These are phyloP conservation scores for Gymnosoma rotundatum DNA, from an alignment of 2,888 invertebrate species.

Conservation along the genomic window DNA sequence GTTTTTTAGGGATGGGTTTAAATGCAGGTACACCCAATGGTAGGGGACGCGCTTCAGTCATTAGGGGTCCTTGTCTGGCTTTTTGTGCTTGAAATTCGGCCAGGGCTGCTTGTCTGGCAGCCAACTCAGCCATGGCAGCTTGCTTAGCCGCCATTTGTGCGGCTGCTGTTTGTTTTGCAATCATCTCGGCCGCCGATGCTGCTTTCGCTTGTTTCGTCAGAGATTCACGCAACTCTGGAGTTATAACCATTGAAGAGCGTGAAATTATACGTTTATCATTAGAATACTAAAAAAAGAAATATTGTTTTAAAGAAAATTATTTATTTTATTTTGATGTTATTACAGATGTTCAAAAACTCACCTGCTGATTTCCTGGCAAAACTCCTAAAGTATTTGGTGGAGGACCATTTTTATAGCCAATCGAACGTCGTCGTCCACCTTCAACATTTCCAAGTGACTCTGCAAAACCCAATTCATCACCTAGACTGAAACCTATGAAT, in stretches of 20 bases:
- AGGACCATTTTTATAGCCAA: slow-evolving; percentile 84
- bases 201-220: slow-evolving; percentile 60
- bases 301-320: background rate
- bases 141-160: slow-evolving; percentile 64
- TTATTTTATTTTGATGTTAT: too few relatives aligned
- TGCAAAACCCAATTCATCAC: slow-evolving; percentile 92
- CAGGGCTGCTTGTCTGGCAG: slow-evolving; percentile 49
- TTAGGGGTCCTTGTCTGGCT: slow-evolving; percentile 73
- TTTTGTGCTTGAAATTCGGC: slow-evolving; percentile 53
- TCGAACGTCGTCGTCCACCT: slow-evolving; percentile 87
- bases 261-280: slow-evolving; percentile 78
- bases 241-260: slow-evolving; percentile 74
- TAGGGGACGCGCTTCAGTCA: slow-evolving; percentile 84
- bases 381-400: slow-evolving; percentile 82
- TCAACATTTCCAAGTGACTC: slow-evolving; percentile 92
- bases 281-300: slow-evolving; percentile 59
- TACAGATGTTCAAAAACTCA: slow-evolving; percentile 49
- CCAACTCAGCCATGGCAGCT: slow-evolving; percentile 36
- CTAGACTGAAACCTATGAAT: slow-evolving; percentile 89
- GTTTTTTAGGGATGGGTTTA: slow-evolving; percentile 88
- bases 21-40: slow-evolving; percentile 89
- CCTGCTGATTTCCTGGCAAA: slow-evolving; percentile 76
- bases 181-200: slow-evolving; percentile 30
- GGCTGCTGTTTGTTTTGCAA: slow-evolving; percentile 15
- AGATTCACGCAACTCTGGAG: slow-evolving; percentile 62